phyloP scores from a whole-genome alignment of 2,888 invertebrate genomes.

The Sinotaia quadrata region DNA sequence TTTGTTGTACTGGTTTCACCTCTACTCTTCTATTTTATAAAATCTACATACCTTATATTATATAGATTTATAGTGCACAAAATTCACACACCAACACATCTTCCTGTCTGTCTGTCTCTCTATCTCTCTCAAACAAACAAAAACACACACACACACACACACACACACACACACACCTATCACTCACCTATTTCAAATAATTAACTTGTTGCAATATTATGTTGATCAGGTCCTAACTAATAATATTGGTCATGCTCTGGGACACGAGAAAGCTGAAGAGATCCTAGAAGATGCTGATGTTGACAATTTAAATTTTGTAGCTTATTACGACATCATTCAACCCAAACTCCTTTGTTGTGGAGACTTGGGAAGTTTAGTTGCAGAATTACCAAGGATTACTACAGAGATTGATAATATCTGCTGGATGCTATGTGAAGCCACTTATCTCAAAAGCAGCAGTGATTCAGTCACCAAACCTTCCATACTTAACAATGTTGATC shows the following conservation, averaged over 20 bases:
- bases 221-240: conserved; percentile 88
- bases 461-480: neutral
- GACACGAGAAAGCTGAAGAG: conserved; percentile 84
- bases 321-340: conserved; percentile 30
- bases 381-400: conserved; percentile 23
- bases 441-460: conserved; percentile 71
- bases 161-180: too few species aligned
- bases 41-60: too few species aligned
- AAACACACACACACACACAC: too few species aligned
- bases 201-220: conserved; percentile 43
- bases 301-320: conserved; percentile 41
- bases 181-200: neutral
- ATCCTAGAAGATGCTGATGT: conserved; percentile 82
- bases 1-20: too few species aligned
- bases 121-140: too few species aligned
- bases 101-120: too few species aligned
- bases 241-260: conserved; percentile 84
- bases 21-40: too few species aligned
- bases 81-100: too few species aligned
- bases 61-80: too few species aligned
- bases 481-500: conserved; percentile 76
- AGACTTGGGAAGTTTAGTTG: conserved; percentile 10
- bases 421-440: conserved; percentile 85
- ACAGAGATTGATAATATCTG: conserved; percentile 80
- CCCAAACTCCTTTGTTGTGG: conserved; percentile 33